Evolutionary conservation across 2,113 vertebrate genomes (phyloP).

Genomic region (Camelus dromedarius): DNA sequence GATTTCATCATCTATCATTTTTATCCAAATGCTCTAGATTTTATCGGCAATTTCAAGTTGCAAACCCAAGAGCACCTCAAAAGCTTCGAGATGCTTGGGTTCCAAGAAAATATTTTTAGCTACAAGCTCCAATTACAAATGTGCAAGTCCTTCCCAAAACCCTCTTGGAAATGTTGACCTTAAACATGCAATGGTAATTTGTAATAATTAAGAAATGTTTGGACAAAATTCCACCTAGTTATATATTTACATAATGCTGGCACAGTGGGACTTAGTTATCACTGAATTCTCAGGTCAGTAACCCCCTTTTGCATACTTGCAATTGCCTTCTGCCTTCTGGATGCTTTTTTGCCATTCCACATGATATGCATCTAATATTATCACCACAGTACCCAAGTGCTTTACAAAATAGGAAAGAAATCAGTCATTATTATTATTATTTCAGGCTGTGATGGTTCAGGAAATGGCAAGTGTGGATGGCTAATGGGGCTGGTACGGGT

Average conservation of each 20-base stretch:
- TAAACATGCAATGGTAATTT: constrained; percentile 17
- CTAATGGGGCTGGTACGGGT: background rate
- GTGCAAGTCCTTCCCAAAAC: background rate
- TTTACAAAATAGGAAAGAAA: background rate
- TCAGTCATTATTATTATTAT: constrained; percentile 7
- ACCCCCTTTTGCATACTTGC: constrained; percentile 62
- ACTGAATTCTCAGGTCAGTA: constrained; percentile 51
- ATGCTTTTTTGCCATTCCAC: background rate
- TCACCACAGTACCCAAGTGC: background rate
- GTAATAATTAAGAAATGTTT: constrained; percentile 56
- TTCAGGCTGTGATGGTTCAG: background rate
- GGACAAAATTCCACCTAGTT: constrained; percentile 30
- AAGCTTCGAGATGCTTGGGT: background rate
- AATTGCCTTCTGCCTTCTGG: constrained; percentile 52
- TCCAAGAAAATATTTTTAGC: background rate
- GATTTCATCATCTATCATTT: background rate
- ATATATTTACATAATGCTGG: constrained; percentile 45
- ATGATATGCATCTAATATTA: background rate
- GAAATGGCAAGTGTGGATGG: background rate
- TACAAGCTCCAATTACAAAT: background rate
- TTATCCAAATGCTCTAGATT: background rate
- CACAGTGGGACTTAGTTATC: constrained; percentile 47
- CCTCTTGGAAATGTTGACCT: background rate
- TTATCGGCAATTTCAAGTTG: background rate
- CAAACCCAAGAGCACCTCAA: background rate